These are phyloP conservation scores for Chloroclysta siterata DNA, from an alignment of 2,888 invertebrate species.

Conservation along the genomic window DNA sequence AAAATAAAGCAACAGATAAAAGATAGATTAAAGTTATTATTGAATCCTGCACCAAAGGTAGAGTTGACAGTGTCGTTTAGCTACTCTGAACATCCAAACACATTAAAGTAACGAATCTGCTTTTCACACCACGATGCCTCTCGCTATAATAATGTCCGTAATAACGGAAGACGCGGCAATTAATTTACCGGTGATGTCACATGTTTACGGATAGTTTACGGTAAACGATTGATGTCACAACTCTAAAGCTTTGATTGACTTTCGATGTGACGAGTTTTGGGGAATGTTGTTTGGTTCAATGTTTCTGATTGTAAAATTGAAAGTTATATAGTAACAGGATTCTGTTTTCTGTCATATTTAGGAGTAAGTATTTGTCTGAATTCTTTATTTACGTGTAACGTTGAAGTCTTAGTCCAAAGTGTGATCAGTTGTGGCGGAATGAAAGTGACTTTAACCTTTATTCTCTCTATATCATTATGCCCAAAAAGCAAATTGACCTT, in stretches of 20 bases:
- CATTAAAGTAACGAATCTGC: constrained; percentile 27
- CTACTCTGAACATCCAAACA: constrained; percentile 19
- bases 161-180: constrained; percentile 41
- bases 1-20: too few relatives aligned
- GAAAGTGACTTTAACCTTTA: too few relatives aligned
- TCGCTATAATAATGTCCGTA: constrained; percentile 36
- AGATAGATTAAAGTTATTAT: too few relatives aligned
- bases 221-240: constrained; percentile 39
- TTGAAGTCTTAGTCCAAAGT: too few relatives aligned
- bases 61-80: constrained; percentile 6
- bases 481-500: too few relatives aligned
- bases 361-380: too few relatives aligned
- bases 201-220: constrained; percentile 21
- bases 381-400: too few relatives aligned
- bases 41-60: not conserved
- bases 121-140: constrained; percentile 33
- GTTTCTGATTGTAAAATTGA: constrained; percentile 18
- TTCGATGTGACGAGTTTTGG: constrained; percentile 28
- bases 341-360: too few relatives aligned
- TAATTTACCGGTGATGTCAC: constrained; percentile 38
- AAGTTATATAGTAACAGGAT: not conserved
- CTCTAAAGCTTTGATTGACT: constrained; percentile 31
- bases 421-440: too few relatives aligned
- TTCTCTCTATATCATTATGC: too few relatives aligned
- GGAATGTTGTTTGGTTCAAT: constrained; percentile 7